Evolutionary conservation across 2,888 invertebrate species (phyloP).

Genomic region (Lagria hirta): DNA sequence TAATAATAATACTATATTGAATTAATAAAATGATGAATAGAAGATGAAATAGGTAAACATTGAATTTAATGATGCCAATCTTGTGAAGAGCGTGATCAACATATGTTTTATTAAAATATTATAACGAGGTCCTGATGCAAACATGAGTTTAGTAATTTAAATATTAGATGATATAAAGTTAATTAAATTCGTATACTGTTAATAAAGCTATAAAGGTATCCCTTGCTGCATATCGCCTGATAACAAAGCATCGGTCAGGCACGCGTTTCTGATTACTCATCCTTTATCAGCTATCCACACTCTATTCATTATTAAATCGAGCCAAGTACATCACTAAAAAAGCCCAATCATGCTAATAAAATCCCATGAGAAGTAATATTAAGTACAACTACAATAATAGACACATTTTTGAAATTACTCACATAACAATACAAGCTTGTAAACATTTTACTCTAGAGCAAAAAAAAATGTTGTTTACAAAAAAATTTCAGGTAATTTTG

Average conservation of each 20-base stretch:
- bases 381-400: no score
- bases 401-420: no score
- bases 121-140: slow-evolving; percentile 38
- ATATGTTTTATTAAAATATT: slow-evolving; percentile 45
- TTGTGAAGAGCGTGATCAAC: slow-evolving; percentile 30
- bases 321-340: slow-evolving; percentile 24
- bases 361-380: no score
- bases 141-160: slow-evolving; percentile 38
- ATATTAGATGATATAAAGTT: slow-evolving; percentile 45
- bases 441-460: no score
- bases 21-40: slow-evolving; percentile 21
- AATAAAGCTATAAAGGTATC: slow-evolving; percentile 49
- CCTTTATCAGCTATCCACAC: slow-evolving; percentile 49
- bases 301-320: slow-evolving; percentile 37
- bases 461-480: no score
- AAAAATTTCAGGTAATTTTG: no score
- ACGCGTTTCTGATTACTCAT: slow-evolving; percentile 48
- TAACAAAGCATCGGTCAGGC: slow-evolving; percentile 49
- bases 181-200: slow-evolving; percentile 49
- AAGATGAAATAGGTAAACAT: slow-evolving; percentile 22
- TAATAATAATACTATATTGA: slow-evolving; percentile 11
- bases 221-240: slow-evolving; percentile 49
- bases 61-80: slow-evolving; percentile 22
- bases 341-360: slow-evolving; percentile 17
- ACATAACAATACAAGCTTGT: no score